phyloP scores from a whole-genome alignment of 2,113 vertebrate species.

The Nothoprocta pentlandii region DNA sequence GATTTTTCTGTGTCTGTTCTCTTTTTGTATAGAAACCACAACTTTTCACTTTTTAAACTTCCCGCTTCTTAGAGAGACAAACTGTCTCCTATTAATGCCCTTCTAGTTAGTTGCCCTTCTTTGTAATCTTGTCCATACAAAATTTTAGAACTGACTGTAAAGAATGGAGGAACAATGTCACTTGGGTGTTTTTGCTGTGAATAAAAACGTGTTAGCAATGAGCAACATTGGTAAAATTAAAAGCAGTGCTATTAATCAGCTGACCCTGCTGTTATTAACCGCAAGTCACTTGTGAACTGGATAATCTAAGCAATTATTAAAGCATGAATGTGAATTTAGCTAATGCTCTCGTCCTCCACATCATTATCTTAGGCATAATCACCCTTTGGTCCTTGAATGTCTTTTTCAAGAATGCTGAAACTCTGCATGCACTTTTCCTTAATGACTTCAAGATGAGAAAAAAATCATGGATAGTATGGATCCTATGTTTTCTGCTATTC shows the following conservation, averaged over 20 bases:
- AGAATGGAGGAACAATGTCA: not conserved
- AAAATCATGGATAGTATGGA: constrained; percentile 35
- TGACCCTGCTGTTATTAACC: constrained; percentile 54
- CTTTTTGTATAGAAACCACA: not conserved
- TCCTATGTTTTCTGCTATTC: constrained; percentile 23
- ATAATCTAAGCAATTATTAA: constrained; percentile 66
- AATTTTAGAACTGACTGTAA: not conserved
- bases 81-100: not conserved
- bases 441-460: constrained; percentile 23
- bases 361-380: constrained; percentile 42
- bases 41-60: not conserved
- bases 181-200: not conserved
- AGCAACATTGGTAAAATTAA: constrained; percentile 44
- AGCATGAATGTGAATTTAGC: constrained; percentile 65
- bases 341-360: constrained; percentile 45
- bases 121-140: not conserved
- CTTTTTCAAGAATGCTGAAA: constrained; percentile 54
- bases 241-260: constrained; percentile 49
- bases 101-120: not conserved
- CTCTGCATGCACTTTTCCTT: not conserved
- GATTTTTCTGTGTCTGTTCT: not conserved
- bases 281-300: constrained; percentile 21
- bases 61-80: not conserved
- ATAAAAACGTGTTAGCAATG: constrained; percentile 30
- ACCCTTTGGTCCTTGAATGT: constrained; percentile 61